Conservation (phyloP, 92 coral and sea anemone genomes). For the Zoanthus gigantus region DNA sequence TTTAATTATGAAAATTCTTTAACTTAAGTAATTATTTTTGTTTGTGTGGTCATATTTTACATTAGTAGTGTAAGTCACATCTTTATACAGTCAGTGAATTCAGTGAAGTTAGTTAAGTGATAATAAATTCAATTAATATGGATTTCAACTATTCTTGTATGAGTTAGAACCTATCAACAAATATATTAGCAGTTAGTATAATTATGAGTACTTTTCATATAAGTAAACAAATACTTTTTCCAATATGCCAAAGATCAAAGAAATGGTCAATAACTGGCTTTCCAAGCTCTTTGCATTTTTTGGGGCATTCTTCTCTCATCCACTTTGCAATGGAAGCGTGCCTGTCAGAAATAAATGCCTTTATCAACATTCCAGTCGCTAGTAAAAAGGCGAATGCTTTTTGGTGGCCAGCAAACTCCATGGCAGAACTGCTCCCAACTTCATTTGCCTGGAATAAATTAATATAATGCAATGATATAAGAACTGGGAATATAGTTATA, state of each 20-base stretch:
- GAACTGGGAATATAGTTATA: constrained; percentile 31
- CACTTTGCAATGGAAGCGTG: neutral
- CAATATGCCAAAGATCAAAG: constrained; percentile 71
- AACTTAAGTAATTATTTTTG: neutral
- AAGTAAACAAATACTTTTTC: constrained; percentile 62
- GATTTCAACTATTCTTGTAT: constrained; percentile 8
- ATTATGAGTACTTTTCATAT: neutral
- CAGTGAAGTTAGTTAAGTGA: constrained; percentile 16
- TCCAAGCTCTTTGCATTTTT: neutral
- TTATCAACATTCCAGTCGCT: constrained; percentile 57
- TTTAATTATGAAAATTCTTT: neutral
- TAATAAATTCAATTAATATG: neutral
- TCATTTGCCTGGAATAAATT: constrained; percentile 66
- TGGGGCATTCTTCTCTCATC: no score
- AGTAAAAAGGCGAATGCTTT: constrained; percentile 57
- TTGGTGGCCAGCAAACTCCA: constrained; percentile 70
- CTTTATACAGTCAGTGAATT: neutral
- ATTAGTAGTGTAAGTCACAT: neutral
- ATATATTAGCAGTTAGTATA: constrained; percentile 6
- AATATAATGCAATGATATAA: constrained; percentile 7
- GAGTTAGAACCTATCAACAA: neutral
- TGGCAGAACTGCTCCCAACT: constrained; percentile 60
- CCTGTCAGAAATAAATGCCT: constrained; percentile 61
- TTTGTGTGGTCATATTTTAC: constrained; percentile 3
- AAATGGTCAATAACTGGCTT: constrained; percentile 44